phyloP scores from a whole-genome alignment of 1,140 invertebrate species.

The Conus ventricosus region DNA sequence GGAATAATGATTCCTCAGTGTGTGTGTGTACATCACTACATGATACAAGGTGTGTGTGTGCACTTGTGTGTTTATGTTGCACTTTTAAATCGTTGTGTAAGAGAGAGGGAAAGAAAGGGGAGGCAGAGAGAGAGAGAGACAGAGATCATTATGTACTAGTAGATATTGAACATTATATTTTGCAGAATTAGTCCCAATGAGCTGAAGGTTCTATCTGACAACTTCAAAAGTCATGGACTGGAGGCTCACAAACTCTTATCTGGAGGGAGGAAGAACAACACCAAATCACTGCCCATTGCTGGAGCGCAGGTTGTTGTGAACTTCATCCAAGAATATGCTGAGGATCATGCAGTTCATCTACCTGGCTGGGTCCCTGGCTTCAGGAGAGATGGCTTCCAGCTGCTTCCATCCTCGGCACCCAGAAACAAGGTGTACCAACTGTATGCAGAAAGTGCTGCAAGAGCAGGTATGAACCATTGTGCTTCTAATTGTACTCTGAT shows the following conservation, averaged over 20 bases:
- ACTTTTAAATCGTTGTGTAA: too few species aligned
- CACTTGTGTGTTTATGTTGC: too few species aligned
- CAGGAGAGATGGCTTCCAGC: constrained; percentile 38
- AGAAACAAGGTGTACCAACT: constrained; percentile 74
- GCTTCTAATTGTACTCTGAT: not conserved
- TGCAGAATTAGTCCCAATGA: constrained; percentile 36
- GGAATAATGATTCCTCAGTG: too few species aligned
- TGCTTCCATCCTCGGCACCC: constrained; percentile 80
- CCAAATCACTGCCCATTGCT: constrained; percentile 22
- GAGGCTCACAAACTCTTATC: constrained; percentile 25
- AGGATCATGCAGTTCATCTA: constrained; percentile 46
- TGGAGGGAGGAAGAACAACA: constrained; percentile 36
- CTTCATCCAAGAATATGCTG: constrained; percentile 47
- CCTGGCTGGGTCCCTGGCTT: constrained; percentile 54
- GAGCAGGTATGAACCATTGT: not conserved
- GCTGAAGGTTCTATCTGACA: constrained; percentile 26
- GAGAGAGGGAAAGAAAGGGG: too few species aligned
- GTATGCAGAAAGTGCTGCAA: not conserved
- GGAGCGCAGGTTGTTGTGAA: constrained; percentile 42
- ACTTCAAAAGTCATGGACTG: constrained; percentile 42
- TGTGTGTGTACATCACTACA: too few species aligned
- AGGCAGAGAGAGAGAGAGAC: too few species aligned
- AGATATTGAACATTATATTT: too few species aligned
- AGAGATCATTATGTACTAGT: too few species aligned
- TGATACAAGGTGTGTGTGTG: too few species aligned